Evolutionary conservation across 2,888 invertebrate species (phyloP).

Genomic region (Frankliniella fusca): DNA sequence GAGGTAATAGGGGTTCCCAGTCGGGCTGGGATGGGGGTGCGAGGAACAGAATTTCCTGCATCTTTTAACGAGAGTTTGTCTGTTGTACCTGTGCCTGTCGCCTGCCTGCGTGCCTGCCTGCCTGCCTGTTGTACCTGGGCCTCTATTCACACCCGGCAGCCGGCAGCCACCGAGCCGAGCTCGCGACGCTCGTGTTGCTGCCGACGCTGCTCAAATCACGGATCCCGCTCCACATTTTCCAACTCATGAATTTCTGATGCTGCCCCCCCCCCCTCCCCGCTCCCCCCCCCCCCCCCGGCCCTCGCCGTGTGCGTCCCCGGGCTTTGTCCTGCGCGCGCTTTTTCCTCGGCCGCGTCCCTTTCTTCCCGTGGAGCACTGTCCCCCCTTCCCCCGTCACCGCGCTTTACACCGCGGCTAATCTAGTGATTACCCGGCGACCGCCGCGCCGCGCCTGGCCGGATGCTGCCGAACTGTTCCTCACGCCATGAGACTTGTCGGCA

Average conservation of each 20-base stretch:
- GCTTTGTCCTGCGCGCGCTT: background rate
- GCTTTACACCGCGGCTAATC: background rate
- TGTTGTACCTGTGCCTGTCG: too few species aligned
- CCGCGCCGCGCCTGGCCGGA: too few species aligned
- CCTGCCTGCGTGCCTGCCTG: too few species aligned
- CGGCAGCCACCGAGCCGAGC: background rate
- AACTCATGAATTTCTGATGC: conserved; percentile 20
- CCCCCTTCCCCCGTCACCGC: background rate
- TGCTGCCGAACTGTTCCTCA: too few species aligned
- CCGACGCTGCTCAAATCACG: conserved; percentile 12
- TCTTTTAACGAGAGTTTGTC: too few species aligned
- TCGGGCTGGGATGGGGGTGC: too few species aligned
- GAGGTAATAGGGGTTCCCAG: too few species aligned
- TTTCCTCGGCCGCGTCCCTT: background rate
- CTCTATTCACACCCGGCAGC: too few species aligned
- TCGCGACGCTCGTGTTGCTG: background rate
- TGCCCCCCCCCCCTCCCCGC: background rate
- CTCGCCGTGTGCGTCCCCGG: background rate
- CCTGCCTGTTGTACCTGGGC: too few species aligned
- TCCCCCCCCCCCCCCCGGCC: background rate
- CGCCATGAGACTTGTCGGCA: too few species aligned
- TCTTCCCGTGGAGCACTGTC: background rate
- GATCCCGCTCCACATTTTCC: conserved; percentile 24
- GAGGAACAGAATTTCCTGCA: too few species aligned
- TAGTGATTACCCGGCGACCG: too few species aligned